Evolutionary conservation across 2,113 vertebrate genomes (phyloP).

Genomic region (Acinonyx jubatus): DNA sequence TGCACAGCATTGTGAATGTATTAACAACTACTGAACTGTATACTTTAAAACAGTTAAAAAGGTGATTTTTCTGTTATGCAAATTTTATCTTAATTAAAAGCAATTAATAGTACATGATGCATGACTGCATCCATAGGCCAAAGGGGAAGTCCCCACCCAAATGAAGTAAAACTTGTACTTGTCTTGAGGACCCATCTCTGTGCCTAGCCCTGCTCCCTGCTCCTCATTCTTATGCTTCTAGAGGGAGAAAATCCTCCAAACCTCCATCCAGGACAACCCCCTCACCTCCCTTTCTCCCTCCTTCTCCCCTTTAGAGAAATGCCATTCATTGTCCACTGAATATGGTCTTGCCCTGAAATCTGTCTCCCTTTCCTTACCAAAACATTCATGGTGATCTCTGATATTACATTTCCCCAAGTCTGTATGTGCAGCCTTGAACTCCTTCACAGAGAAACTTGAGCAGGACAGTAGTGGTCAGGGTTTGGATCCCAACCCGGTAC

Average conservation of each 20-base stretch:
- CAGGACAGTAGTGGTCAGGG: background rate
- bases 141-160: background rate
- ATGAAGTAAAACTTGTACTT: background rate
- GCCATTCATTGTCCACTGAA: background rate
- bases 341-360: background rate
- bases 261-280: background rate
- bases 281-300: background rate
- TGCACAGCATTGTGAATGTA: background rate
- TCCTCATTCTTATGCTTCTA: background rate
- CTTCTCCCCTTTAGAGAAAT: background rate
- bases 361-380: background rate
- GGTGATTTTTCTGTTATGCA: background rate
- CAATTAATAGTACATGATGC: background rate
- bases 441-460: background rate
- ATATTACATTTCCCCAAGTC: background rate
- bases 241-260: background rate
- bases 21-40: background rate
- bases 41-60: background rate
- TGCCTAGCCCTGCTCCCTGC: background rate
- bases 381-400: background rate
- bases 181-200: background rate
- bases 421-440: background rate
- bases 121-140: background rate
- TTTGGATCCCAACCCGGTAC: background rate
- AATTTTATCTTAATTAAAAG: background rate